Evolutionary conservation across 2,888 invertebrate species (phyloP), one percentile per base, ranked within the genome.

Genomic region (Ophraella communa): DNA sequence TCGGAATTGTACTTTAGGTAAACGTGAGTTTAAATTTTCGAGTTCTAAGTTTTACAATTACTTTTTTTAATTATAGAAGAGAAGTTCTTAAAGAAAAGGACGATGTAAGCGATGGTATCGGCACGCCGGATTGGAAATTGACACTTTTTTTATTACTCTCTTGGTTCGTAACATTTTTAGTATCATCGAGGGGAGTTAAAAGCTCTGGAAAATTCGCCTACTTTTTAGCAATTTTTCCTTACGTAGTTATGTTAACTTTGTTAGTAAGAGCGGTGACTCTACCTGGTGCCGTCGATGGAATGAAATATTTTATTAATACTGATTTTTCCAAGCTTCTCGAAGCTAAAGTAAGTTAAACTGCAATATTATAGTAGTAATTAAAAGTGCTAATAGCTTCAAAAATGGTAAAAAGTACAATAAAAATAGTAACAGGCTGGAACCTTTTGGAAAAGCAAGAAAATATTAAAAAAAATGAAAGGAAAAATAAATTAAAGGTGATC

Each of bases 141-240:
- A 84, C 88, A 0, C 73, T 91, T 0, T 89, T 90, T 61, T 83
- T 93, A 4, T 79, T 91, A 1, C 83, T 83, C 1, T 85, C 91
- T 0, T 93, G 93, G 93, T 56, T 87, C 3, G 78, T 88, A 1
- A 87, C 91, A 39, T 92, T 90, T 76, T 72, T 88, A 3, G 88
- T 91, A 58, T 88, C 92, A 47, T 84, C 89, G 14, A 87, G 86
- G 67, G 92, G 92, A 11, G 91, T 93, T 0, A 89, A 89, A 79
- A 91, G 91, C 75, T 89, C 92, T 0, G 93, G 93, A 52, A 93
- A 92, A 81, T 91, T 89, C 0, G 89, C 95, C 0, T 96, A 95
- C 81, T 93, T 96, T 80, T 88, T 95, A n/a, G 95, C 95, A 0
- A 80, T 95, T 2, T 94, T 94, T 79, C 94, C 94, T 0, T 93